phyloP scores from a whole-genome alignment of 2,113 vertebrate species.

The Neodon shergylaensis region DNA sequence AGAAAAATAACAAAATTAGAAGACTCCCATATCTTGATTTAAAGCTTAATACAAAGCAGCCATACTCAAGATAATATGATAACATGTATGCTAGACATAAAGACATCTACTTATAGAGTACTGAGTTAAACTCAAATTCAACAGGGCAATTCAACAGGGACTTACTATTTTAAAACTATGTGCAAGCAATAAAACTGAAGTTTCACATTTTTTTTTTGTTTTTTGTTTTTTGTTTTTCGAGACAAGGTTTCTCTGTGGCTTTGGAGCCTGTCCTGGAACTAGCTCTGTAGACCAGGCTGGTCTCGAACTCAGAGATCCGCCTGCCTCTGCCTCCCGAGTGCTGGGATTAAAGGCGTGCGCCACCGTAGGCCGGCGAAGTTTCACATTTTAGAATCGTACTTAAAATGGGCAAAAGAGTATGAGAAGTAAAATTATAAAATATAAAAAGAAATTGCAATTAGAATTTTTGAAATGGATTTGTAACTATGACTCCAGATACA shows the following conservation, averaged over 20 bases:
- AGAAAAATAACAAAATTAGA: background rate
- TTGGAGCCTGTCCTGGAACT: no score
- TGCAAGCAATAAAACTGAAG: background rate
- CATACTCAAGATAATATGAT: background rate
- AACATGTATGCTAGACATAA: background rate
- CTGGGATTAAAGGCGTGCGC: no score
- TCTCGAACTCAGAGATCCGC: no score
- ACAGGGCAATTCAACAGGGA: background rate
- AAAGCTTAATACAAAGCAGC: conserved; percentile 3
- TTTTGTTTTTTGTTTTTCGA: no score
- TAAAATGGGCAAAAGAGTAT: background rate
- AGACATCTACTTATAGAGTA: background rate
- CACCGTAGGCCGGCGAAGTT: no score
- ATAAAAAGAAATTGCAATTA: background rate
- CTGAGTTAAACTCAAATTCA: background rate
- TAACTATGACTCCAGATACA: background rate
- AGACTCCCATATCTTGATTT: background rate
- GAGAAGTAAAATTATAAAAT: background rate
- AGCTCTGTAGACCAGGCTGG: no score
- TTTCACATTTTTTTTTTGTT: no score
- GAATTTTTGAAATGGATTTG: background rate
- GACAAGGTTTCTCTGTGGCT: no score
- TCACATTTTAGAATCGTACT: background rate
- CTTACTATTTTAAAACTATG: background rate
- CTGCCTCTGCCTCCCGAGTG: no score